Conservation (phyloP, 1,140 invertebrate genomes). For the Drosophila baimaii region DNA sequence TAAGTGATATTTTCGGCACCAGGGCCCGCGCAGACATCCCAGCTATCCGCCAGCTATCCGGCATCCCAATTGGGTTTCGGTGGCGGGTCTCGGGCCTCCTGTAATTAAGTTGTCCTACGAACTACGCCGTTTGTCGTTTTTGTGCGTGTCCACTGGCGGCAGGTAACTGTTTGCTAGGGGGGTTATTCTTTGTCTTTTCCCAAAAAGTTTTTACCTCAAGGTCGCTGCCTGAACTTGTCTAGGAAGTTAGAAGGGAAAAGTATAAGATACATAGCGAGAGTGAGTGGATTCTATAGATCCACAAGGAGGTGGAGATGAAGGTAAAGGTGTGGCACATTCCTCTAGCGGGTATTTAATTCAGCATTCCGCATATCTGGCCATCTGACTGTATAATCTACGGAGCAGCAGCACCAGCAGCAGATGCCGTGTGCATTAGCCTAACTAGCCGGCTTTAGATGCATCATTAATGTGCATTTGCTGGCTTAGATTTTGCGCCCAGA, state of each 20-base stretch:
- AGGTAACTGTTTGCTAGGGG: slow-evolving; percentile 18
- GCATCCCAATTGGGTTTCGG: slow-evolving; percentile 16
- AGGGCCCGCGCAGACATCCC: slow-evolving; percentile 18
- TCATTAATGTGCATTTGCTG: slow-evolving; percentile 80
- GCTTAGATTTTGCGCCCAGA: slow-evolving; percentile 65
- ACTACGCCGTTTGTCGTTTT: slow-evolving; percentile 57
- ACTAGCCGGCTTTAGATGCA: slow-evolving; percentile 59
- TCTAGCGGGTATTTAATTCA: slow-evolving; percentile 33
- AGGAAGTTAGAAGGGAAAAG: slow-evolving; percentile 4
- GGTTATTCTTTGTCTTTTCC: slow-evolving; percentile 10
- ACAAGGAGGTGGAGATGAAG: neutral
- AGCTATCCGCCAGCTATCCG: slow-evolving; percentile 31
- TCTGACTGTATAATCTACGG: slow-evolving; percentile 40
- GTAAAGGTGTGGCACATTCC: slow-evolving; percentile 29
- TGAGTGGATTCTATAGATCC: neutral
- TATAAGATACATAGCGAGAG: slow-evolving; percentile 7
- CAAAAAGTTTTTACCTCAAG: slow-evolving; percentile 56
- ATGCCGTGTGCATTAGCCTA: slow-evolving; percentile 44
- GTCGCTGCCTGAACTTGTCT: slow-evolving; percentile 36
- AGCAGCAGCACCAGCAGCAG: slow-evolving; percentile 19
- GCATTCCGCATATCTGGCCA: slow-evolving; percentile 43
- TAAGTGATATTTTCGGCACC: slow-evolving; percentile 84
- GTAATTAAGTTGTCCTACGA: slow-evolving; percentile 82
- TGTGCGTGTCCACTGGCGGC: slow-evolving; percentile 30
- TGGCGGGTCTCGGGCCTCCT: slow-evolving; percentile 37